Percentiles rank a stretch among this genome's conserved stretches.
These are phyloP conservation scores for Caenorhabditis inopinata DNA, from an alignment of 1,140 invertebrate genomes.

Conservation along the genomic window DNA sequence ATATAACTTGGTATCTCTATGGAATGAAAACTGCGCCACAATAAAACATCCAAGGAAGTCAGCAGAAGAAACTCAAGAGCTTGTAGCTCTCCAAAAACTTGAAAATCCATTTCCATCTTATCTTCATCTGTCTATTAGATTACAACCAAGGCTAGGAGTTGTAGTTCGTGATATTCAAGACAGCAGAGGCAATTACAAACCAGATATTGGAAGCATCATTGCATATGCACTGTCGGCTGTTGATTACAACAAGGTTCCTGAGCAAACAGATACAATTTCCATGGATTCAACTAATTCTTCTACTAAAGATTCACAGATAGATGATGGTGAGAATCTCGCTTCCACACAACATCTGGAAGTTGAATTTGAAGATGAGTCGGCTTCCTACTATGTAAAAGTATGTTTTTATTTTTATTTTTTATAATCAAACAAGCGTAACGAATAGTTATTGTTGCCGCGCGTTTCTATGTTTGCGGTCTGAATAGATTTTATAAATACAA, in stretches of 20 bases:
- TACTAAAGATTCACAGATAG: neutral
- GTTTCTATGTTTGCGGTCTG: too few species aligned
- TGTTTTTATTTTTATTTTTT: too few species aligned
- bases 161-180: slow-evolving; percentile 75
- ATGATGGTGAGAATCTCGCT: slow-evolving; percentile 40
- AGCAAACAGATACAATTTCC: neutral
- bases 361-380: slow-evolving; percentile 55
- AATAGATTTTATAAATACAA: too few species aligned
- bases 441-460: too few species aligned
- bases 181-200: slow-evolving; percentile 53
- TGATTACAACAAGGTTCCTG: slow-evolving; percentile 50
- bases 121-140: slow-evolving; percentile 73
- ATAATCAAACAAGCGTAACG: too few species aligned
- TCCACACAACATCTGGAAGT: slow-evolving; percentile 53
- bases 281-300: neutral
- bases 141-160: slow-evolving; percentile 73
- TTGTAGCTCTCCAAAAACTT: slow-evolving; percentile 15
- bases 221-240: slow-evolving; percentile 75
- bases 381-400: slow-evolving; percentile 63
- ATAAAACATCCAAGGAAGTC: slow-evolving; percentile 41
- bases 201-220: slow-evolving; percentile 84
- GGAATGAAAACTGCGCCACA: slow-evolving; percentile 49
- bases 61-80: slow-evolving; percentile 11
- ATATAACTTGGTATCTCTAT: slow-evolving; percentile 50
- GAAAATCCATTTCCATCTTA: slow-evolving; percentile 46